These are phyloP conservation scores for Achatina immaculata DNA, from an alignment of 1,140 invertebrate genomes.

Conservation along the genomic window DNA sequence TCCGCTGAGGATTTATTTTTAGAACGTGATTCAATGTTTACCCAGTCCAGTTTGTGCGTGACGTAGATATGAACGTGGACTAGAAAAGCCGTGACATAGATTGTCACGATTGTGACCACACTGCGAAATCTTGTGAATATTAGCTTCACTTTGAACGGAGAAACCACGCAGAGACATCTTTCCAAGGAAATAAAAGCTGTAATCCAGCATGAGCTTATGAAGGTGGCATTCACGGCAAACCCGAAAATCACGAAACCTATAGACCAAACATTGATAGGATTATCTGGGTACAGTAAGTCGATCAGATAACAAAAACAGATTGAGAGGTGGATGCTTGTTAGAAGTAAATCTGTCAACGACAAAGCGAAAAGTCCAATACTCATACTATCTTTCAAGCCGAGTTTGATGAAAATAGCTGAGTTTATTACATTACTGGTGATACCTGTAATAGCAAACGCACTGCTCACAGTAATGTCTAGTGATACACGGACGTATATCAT, in stretches of 20 bases:
- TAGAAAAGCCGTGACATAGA: neutral
- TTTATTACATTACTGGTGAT: neutral
- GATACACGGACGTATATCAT: neutral
- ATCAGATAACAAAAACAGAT: neutral
- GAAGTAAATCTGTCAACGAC: neutral
- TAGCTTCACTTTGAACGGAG: slow-evolving; percentile 15
- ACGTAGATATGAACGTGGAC: slow-evolving; percentile 9
- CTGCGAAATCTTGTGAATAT: neutral
- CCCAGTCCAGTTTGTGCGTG: neutral
- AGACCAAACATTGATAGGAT: neutral
- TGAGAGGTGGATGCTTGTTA: neutral
- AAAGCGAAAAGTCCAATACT: neutral
- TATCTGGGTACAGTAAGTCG: neutral
- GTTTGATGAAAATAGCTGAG: neutral
- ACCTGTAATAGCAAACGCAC: neutral
- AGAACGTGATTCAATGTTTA: neutral
- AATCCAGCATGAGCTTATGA: neutral
- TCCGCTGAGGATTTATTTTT: neutral
- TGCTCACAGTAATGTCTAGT: neutral
- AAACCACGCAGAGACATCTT: slow-evolving; percentile 21
- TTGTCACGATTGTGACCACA: neutral
- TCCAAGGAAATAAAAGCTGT: neutral
- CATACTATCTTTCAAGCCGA: slow-evolving; percentile 1
- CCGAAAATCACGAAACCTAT: neutral
- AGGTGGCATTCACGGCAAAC: neutral